These are phyloP conservation scores for Crax fasciolata DNA, from an alignment of 2,797 vertebrate species.

Conservation along the genomic window DNA sequence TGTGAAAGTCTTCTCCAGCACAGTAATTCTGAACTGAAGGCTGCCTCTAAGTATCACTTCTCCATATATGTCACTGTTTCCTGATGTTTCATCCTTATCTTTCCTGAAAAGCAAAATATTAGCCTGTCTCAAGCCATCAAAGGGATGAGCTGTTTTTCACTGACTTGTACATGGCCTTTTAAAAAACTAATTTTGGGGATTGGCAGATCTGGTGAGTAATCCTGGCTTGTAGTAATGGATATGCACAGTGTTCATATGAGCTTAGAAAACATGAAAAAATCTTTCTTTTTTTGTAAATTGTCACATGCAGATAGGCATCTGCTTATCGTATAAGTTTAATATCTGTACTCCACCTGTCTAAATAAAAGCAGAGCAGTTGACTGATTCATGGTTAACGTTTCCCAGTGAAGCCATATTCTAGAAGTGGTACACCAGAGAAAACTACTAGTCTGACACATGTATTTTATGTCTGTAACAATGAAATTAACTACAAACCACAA, in stretches of 20 bases:
- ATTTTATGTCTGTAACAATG: not conserved
- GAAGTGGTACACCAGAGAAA: conserved; percentile 8
- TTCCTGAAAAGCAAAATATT: conserved; percentile 69
- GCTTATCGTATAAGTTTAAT: conserved; percentile 30
- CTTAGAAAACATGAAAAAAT: conserved; percentile 51
- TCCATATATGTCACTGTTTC: conserved; percentile 17
- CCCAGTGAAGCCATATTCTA: conserved; percentile 12
- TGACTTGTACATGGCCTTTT: conserved; percentile 60
- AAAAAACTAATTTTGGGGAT: conserved; percentile 68
- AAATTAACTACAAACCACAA: conserved; percentile 1
- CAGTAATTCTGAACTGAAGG: conserved; percentile 47
- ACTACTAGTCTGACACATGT: not conserved
- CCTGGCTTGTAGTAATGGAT: conserved; percentile 46
- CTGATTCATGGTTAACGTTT: conserved; percentile 48
- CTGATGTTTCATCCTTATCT: conserved; percentile 55
- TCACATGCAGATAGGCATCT: conserved; percentile 40
- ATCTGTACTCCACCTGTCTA: conserved; percentile 47
- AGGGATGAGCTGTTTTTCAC: conserved; percentile 58
- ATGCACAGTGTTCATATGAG: conserved; percentile 21
- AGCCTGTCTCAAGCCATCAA: conserved; percentile 61
- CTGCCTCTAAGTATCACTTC: conserved; percentile 14
- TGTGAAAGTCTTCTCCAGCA: not conserved
- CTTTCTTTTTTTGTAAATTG: not conserved
- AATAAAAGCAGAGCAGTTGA: conserved; percentile 35
- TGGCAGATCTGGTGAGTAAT: conserved; percentile 65